Conservation (phyloP, 2,797 vertebrate genomes). For the Manis pentadactyla region DNA sequence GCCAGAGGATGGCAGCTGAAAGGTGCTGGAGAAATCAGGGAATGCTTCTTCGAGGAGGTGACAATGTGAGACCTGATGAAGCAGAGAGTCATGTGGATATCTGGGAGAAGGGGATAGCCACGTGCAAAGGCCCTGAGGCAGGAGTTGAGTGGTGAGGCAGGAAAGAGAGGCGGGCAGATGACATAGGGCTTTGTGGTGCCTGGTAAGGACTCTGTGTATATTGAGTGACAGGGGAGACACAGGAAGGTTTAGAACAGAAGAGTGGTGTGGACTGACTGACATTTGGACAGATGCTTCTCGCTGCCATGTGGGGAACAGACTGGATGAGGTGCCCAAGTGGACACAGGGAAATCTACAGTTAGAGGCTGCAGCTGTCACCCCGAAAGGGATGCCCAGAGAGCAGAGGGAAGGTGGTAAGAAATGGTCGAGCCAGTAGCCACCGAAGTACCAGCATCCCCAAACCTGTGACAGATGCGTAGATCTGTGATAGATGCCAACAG, state of each 20-base stretch:
- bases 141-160: background rate
- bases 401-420: background rate
- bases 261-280: accelerated
- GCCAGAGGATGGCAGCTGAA: background rate
- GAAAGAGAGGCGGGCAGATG: background rate
- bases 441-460: background rate
- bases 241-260: background rate
- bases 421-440: background rate
- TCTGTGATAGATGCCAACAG: background rate
- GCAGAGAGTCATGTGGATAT: background rate
- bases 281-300: background rate
- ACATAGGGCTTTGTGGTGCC: accelerated
- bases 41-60: background rate
- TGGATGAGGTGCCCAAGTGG: background rate
- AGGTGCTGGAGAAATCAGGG: background rate
- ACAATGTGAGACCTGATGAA: background rate
- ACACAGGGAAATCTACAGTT: background rate
- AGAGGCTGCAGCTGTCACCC: background rate
- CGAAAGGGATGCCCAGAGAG: background rate
- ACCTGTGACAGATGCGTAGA: background rate
- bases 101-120: accelerated
- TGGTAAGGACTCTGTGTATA: accelerated
- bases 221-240: background rate
- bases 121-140: background rate
- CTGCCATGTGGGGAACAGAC: background rate